Conservation (phyloP, 1,140 invertebrate species). For the Ceratina australensis region DNA sequence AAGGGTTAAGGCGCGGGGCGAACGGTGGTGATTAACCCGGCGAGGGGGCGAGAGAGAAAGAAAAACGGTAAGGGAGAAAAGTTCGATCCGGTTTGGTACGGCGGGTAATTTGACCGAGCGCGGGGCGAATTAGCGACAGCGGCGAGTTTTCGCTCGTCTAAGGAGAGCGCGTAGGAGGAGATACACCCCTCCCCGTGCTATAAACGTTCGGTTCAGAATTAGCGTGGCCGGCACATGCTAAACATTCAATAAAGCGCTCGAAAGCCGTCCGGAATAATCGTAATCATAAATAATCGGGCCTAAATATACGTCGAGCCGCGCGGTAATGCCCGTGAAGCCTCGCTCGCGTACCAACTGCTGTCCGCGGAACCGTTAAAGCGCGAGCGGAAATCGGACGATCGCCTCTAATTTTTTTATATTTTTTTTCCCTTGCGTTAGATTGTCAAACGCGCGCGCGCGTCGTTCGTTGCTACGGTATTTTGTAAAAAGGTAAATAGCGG, state of each 20-base stretch:
- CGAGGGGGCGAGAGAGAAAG: neutral
- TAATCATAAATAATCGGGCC: slow-evolving; percentile 78
- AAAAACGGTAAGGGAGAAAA: neutral
- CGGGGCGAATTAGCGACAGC: slow-evolving; percentile 60
- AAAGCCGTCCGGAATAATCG: slow-evolving; percentile 76
- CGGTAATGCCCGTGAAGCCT: slow-evolving; percentile 60
- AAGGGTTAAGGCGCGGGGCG: slow-evolving; percentile 50
- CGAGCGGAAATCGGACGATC: slow-evolving; percentile 59
- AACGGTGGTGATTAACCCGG: slow-evolving; percentile 52
- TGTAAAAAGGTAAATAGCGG: slow-evolving; percentile 23
- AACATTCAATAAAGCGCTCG: slow-evolving; percentile 77
- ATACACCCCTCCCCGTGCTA: slow-evolving; percentile 54
- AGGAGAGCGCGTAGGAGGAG: slow-evolving; percentile 60
- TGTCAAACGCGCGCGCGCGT: neutral
- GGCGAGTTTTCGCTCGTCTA: slow-evolving; percentile 52
- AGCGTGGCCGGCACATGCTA: slow-evolving; percentile 76
- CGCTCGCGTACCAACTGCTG: slow-evolving; percentile 72
- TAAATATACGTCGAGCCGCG: slow-evolving; percentile 74
- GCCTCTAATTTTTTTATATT: neutral
- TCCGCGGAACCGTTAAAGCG: slow-evolving; percentile 68
- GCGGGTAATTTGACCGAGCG: slow-evolving; percentile 61
- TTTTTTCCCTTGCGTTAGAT: neutral
- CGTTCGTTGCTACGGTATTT: too few relatives aligned
- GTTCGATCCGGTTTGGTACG: slow-evolving; percentile 11
- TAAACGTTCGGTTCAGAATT: slow-evolving; percentile 72